Base-by-base conservation (phyloP, 2,113 vertebrate species). In the Pedionomus torquatus region DNA sequence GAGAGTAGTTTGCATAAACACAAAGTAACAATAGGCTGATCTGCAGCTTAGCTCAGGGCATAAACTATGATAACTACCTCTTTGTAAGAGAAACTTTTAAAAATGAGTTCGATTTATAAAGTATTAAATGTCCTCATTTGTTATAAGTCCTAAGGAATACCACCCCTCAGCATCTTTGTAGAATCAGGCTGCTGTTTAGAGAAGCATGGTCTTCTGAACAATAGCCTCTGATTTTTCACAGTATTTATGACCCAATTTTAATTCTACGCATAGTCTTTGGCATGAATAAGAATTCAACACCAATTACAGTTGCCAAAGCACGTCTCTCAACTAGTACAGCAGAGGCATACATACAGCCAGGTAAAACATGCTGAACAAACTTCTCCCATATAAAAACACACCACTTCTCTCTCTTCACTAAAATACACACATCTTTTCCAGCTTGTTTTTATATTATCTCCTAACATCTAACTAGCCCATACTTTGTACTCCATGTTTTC, bases 351-450 rank as follows among this genome's bases (percentile, higher is more conserved):
- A 49, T 51, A 65, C 17, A 81, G 93, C 93, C 91, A 95, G 93
- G 87, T 91, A 96, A 95, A 97, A 96, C 87, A 95, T 1, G 33
- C 55, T 78, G 72, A 95, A 96, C 69, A 92, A 89, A 94, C 60
- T 35, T 90, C 52, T 71, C 57, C 13, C 33, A 9, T 46, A 23
- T 35, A 60, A 54, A 89, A 94, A 70, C 35, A 90, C 8, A 17
- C n/a, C 75, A 89, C 72, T 28, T 77, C 48, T 60, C 69, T 48
- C 46, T 95, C 55, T 76, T 37, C 51, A 51, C 54, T 64, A 31
- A 82, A 19, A 90, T 23, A 88, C 4, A 49, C 46, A 19, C 41
- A 17, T 49, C 14, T 78, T 80, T 37, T 52, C 8, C 51, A 57
- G 66, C 24, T 79, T 86, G 33, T 74, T 94, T 96, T 89, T 17